Evolutionary conservation across 2,888 invertebrate species (phyloP).

Genomic region (Melitaea athalia): DNA sequence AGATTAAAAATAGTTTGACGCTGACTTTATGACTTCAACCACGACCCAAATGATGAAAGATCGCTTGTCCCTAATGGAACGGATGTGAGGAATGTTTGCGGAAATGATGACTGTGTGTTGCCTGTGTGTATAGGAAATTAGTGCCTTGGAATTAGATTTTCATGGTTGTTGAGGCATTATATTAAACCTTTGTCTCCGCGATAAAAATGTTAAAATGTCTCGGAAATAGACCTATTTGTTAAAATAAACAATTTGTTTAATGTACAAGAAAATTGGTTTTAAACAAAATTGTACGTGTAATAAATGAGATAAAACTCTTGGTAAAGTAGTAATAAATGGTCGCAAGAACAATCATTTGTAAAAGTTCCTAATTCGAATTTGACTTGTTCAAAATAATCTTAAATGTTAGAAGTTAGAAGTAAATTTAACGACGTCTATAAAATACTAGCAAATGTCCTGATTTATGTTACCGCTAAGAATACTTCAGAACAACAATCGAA

Average conservation of each 20-base stretch:
- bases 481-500: slow-evolving; percentile 7
- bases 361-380: not conserved
- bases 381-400: slow-evolving; percentile 1
- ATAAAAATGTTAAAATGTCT: not conserved
- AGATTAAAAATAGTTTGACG: not conserved
- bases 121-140: slow-evolving; percentile 33
- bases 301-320: not conserved
- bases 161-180: slow-evolving; percentile 20
- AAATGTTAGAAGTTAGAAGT: slow-evolving; percentile 23
- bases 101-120: slow-evolving; percentile 35
- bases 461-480: slow-evolving; percentile 22
- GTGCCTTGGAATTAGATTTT: slow-evolving; percentile 36
- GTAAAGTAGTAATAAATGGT: not conserved
- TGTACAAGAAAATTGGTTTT: not conserved
- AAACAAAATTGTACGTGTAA: too few relatives aligned
- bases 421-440: slow-evolving; percentile 26
- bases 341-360: not conserved
- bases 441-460: slow-evolving; percentile 23
- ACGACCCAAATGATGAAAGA: slow-evolving; percentile 23
- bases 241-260: not conserved
- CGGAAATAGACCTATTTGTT: not conserved
- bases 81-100: slow-evolving; percentile 38
- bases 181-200: slow-evolving; percentile 16
- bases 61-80: slow-evolving; percentile 33
- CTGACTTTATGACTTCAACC: slow-evolving; percentile 9